These are phyloP conservation scores for Baronia brevicornis DNA, from an alignment of 2,888 invertebrate species.

Conservation along the genomic window DNA sequence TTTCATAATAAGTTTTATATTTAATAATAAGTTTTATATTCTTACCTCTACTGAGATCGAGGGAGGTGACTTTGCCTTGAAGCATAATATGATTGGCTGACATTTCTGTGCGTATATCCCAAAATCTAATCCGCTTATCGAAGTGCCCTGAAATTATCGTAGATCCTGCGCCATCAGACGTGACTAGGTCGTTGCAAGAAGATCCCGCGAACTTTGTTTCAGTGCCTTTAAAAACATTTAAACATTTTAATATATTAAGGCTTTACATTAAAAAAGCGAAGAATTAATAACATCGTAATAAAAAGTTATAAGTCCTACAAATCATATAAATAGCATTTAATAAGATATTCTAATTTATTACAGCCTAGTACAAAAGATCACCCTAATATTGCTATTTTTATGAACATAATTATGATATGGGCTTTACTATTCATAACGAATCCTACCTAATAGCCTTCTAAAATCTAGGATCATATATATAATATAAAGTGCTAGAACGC, in stretches of 20 bases:
- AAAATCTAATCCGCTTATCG: constrained; percentile 97
- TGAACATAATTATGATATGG: no score
- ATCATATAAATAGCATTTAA: no score
- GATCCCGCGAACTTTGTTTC: constrained; percentile 97
- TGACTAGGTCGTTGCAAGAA: constrained; percentile 97
- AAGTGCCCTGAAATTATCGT: constrained; percentile 98
- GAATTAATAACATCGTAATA: no score
- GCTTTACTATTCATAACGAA: no score
- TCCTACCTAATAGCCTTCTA: no score
- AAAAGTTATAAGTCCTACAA: no score
- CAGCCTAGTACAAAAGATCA: no score
- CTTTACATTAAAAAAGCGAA: no score
- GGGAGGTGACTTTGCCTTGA: constrained; percentile 95
- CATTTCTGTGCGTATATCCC: constrained; percentile 94
- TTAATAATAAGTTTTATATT: constrained; percentile 10
- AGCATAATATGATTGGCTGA: constrained; percentile 90
- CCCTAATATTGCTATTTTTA: no score
- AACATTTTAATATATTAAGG: background rate
- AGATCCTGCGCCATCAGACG: constrained; percentile 89
- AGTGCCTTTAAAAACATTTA: constrained; percentile 75
- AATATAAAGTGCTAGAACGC: no score
- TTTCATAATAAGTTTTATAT: constrained; percentile 17
- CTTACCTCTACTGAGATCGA: constrained; percentile 93
- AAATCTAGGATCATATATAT: no score
- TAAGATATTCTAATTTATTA: no score